phyloP scores from a whole-genome alignment of 2,888 invertebrate genomes.

The Himalopsyche kuldschensis region DNA sequence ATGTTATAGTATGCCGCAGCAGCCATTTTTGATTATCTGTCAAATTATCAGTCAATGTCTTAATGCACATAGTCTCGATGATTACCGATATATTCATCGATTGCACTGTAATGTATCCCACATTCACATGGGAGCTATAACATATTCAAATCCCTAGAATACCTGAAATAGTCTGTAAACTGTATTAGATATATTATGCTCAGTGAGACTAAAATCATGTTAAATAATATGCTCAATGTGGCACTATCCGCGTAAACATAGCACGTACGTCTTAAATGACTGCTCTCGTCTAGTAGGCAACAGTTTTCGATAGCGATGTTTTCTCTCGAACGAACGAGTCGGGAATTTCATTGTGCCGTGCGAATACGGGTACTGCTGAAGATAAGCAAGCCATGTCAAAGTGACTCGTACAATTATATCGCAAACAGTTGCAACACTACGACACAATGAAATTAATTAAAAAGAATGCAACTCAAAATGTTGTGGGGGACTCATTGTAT shows the following conservation, averaged over 20 bases:
- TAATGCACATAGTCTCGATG: too few species aligned
- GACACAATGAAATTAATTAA: background rate
- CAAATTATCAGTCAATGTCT: too few species aligned
- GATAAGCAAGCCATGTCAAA: background rate
- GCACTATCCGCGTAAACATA: background rate
- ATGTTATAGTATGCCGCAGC: too few species aligned
- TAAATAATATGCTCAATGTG: background rate
- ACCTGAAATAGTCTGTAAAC: too few species aligned
- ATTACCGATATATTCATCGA: too few species aligned
- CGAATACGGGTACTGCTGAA: background rate
- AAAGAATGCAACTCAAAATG: background rate
- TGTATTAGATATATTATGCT: background rate
- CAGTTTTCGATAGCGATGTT: background rate
- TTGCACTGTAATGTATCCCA: too few species aligned
- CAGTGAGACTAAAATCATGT: background rate
- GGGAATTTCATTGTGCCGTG: background rate
- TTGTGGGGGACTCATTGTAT: background rate
- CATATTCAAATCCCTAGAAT: too few species aligned
- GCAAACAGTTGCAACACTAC: background rate
- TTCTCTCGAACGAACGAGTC: background rate
- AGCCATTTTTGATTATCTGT: too few species aligned
- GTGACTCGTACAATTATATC: background rate
- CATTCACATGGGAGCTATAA: too few species aligned
- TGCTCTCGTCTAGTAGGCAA: background rate
- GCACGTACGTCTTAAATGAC: background rate